Evolutionary conservation across 35 echinoderm and acorn worm genomes (phyloP), one percentile per base, ranked within the genome.

Genomic region (Holothuria glaberrima): DNA sequence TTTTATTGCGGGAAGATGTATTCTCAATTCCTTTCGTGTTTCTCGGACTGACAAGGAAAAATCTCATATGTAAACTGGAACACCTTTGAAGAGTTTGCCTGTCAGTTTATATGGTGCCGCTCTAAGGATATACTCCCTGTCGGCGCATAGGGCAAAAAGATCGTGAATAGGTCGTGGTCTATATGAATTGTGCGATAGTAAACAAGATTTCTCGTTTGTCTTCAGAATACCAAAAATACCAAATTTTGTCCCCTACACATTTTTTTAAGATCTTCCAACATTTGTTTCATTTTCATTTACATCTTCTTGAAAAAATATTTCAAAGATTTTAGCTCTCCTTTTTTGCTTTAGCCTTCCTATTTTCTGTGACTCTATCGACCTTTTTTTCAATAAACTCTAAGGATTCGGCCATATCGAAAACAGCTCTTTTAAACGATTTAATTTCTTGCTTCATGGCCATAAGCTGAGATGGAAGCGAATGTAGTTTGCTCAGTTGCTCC

Each of bases 401-500:
- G 22, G 22, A 72, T 72, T 30, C 69, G 19, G 69, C 69, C 69
- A 72, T 72, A 32, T 72, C 30, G 30, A 27, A 27, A 27, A 72
- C 69, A 16, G 19, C 69, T 72, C 69, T 27, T 72, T 30, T 72
- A 16, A 72, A 32, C 13, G 0, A 72, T 72, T 72, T 19, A n/a
- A 72, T 3, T n/a, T 72, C 14, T n/a, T 72, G 13, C 22, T 72
- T 19, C 30, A 72, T 27, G 30, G 22, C 69, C 16, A 16, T 16
- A n/a, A 72, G 30, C 22, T 72, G 69, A 32, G 69, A 27, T n/a
- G n/a, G n/a, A n/a, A n/a, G n/a, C n/a, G n/a, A n/a, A n/a, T n/a
- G n/a, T n/a, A n/a, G n/a, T n/a, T 72, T 72, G 22, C 16, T 72
- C 29, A 72, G 29, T 27, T 72, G 0, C 69, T 72, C 69, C 69